These are phyloP conservation scores for Steinernema carpocapsae DNA, from an alignment of 2,888 invertebrate species.

Conservation along the genomic window DNA sequence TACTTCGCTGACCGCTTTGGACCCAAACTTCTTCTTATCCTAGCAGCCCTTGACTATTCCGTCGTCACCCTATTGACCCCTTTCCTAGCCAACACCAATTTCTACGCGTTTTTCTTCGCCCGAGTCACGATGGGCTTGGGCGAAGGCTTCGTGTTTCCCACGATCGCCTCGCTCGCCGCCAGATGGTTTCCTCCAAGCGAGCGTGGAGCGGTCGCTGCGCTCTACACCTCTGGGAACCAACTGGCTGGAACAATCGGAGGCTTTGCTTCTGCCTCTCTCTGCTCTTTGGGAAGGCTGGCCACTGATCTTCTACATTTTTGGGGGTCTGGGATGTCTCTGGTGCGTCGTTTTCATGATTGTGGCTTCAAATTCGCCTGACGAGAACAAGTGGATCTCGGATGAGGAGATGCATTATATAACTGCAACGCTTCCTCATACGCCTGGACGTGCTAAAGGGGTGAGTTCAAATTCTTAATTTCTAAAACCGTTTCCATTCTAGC, in stretches of 20 bases:
- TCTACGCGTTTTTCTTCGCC: constrained; percentile 48
- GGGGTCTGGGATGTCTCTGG: constrained; percentile 38
- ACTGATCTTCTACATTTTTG: constrained; percentile 57
- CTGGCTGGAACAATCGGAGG: constrained; percentile 49
- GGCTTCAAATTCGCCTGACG: constrained; percentile 45
- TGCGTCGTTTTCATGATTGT: constrained; percentile 17
- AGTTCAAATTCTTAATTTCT: not conserved
- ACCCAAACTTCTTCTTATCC: constrained; percentile 51
- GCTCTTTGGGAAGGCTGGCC: constrained; percentile 57
- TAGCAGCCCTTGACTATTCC: constrained; percentile 45
- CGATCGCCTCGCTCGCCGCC: constrained; percentile 49
- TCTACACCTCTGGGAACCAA: constrained; percentile 63
- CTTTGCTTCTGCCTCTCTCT: constrained; percentile 49
- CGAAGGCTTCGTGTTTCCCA: constrained; percentile 58
- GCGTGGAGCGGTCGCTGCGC: constrained; percentile 52
- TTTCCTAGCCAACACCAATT: constrained; percentile 49
- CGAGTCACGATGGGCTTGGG: constrained; percentile 57
- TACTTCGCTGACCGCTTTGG: constrained; percentile 59
- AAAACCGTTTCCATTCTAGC: constrained; percentile 1
- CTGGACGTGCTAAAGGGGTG: not conserved
- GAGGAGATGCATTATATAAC: constrained; percentile 45
- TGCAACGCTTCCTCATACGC: not conserved
- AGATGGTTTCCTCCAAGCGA: constrained; percentile 59
- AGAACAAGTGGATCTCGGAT: constrained; percentile 48
- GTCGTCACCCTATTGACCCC: constrained; percentile 51